Percentiles rank a stretch among this genome's conserved stretches.
phyloP scores from a whole-genome alignment of 2,888 invertebrate genomes.

The Aphidoletes aphidimyza region DNA sequence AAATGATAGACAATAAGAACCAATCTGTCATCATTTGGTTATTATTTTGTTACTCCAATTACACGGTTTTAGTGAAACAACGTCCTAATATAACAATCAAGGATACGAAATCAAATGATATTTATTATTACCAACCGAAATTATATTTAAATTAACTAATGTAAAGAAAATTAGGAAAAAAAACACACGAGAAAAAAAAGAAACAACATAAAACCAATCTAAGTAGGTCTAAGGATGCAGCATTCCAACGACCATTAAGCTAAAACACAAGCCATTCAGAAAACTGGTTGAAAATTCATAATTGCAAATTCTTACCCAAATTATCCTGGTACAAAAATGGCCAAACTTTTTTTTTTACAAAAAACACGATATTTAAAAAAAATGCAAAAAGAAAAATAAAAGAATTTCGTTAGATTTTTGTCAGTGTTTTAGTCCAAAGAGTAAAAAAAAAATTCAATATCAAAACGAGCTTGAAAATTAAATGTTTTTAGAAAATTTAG shows the following conservation, averaged over 20 bases:
- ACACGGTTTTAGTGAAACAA: conserved; percentile 30
- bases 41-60: background rate
- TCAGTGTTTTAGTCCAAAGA: conserved; percentile 54
- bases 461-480: conserved; percentile 45
- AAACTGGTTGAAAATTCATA: conserved; percentile 34
- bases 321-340: conserved; percentile 89
- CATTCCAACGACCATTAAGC: conserved; percentile 37
- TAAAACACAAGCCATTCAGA: conserved; percentile 51
- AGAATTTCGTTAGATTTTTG: conserved; percentile 59
- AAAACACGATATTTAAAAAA: conserved; percentile 31
- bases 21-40: background rate
- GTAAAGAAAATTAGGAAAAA: background rate
- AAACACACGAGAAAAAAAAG: background rate
- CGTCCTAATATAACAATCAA: background rate
- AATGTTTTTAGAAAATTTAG: conserved; percentile 54
- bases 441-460: conserved; percentile 23
- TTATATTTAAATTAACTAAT: too few species aligned
- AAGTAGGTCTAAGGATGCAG: conserved; percentile 26
- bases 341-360: conserved; percentile 75
- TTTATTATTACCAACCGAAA: too few species aligned
- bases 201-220: background rate
- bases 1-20: background rate
- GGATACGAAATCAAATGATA: background rate
- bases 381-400: conserved; percentile 57
- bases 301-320: conserved; percentile 74